Conservation (phyloP, 2,113 vertebrate species). For the Tinamus guttatus region DNA sequence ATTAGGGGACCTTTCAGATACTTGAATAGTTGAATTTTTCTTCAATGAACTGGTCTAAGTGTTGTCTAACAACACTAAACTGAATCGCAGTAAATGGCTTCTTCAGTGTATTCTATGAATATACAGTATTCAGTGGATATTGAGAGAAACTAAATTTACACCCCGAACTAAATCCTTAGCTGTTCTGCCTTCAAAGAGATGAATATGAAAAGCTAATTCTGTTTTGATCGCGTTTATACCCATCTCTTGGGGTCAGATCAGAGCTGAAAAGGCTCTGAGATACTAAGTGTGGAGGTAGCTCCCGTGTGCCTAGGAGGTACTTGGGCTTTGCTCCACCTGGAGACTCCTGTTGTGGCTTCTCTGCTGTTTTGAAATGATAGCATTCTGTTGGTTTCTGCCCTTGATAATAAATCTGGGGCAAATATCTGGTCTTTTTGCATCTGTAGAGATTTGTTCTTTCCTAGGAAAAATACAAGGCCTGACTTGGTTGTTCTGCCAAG, state of each 20-base stretch:
- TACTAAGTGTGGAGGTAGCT: background rate
- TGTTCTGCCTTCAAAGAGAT: background rate
- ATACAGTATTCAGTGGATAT: background rate
- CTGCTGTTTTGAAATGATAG: background rate
- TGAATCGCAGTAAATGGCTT: background rate
- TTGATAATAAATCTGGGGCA: background rate
- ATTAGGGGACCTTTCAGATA: background rate
- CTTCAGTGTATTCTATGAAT: background rate
- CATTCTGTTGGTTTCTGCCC: background rate
- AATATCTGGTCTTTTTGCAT: background rate
- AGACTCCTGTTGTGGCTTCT: background rate
- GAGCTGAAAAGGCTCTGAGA: background rate
- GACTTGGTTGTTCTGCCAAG: background rate
- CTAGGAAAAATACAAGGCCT: background rate
- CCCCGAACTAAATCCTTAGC: background rate
- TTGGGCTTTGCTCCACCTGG: background rate
- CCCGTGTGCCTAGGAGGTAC: accelerated
- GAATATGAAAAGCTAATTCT: background rate
- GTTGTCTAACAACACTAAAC: background rate
- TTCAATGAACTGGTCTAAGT: background rate
- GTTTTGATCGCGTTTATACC: background rate
- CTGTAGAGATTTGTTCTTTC: background rate
- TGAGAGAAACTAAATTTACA: background rate
- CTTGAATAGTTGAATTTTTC: background rate
- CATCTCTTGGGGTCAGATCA: background rate